Percentiles rank a stretch among this genome's conserved stretches.
Conservation (phyloP, 2,113 vertebrate genomes). For the Calyptommatus sinebrachiatus region DNA sequence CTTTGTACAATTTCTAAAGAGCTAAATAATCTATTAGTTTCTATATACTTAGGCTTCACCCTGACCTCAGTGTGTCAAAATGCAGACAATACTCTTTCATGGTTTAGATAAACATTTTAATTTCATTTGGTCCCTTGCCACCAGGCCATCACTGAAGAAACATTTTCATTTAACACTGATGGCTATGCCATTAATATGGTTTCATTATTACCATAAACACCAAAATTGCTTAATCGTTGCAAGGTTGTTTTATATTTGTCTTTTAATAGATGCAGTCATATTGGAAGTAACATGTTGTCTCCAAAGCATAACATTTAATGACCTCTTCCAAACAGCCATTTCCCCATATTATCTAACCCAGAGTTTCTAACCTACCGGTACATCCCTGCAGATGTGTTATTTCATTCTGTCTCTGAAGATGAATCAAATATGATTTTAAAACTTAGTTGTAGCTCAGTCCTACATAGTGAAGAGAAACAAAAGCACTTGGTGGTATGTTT, state of each 20-base stretch:
- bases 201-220: not conserved
- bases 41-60: not conserved
- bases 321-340: too few relatives aligned
- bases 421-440: too few relatives aligned
- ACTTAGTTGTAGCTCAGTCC: too few relatives aligned
- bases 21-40: conserved; percentile 1
- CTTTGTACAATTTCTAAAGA: conserved; percentile 23
- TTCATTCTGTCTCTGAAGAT: too few relatives aligned
- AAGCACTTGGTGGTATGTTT: too few relatives aligned
- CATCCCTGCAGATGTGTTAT: too few relatives aligned
- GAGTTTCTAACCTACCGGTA: too few relatives aligned
- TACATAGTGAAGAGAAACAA: too few relatives aligned
- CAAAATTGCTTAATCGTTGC: conserved; percentile 3
- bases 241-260: not conserved
- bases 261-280: not conserved
- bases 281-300: not conserved
- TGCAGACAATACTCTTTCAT: not conserved
- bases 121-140: conserved; percentile 22
- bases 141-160: not conserved
- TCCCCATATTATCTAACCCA: too few relatives aligned
- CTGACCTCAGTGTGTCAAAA: not conserved
- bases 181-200: conserved; percentile 13
- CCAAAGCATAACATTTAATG: too few relatives aligned
- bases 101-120: conserved; percentile 1
- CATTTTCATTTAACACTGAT: not conserved